A percentile compares a stretch with the other conserved stretches of the same genome.
Conservation (phyloP, 2,113 vertebrate genomes). For the Apeltes quadracus region DNA sequence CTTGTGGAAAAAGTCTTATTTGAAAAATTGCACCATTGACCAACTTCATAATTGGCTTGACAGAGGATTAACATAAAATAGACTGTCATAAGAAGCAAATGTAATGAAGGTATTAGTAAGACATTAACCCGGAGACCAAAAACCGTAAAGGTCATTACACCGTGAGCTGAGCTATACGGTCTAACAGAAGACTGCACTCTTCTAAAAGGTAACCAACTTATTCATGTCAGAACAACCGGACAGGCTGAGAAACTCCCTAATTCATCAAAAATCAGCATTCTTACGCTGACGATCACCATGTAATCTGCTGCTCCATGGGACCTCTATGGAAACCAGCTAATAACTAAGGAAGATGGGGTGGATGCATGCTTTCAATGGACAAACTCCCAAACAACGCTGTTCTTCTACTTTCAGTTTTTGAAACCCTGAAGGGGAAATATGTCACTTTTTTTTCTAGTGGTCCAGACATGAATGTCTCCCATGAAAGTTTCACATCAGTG, state of each 20-base stretch:
- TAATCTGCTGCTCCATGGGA: neutral
- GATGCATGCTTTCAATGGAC: neutral
- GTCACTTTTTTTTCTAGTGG: neutral
- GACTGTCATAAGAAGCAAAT: neutral
- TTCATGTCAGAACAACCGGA: neutral
- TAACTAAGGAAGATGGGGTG: neutral
- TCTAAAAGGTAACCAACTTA: neutral
- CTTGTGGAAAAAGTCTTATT: neutral
- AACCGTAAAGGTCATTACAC: neutral
- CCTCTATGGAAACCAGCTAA: too few species aligned
- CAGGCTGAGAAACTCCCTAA: neutral
- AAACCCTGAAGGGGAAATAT: neutral
- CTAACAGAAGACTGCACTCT: neutral
- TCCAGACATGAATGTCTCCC: neutral
- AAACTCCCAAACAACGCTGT: neutral
- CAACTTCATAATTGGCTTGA: neutral
- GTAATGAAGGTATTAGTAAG: neutral
- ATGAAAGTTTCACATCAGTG: neutral
- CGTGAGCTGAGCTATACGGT: too few species aligned
- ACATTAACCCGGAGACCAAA: neutral
- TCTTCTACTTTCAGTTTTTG: neutral
- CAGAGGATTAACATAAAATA: slow-evolving; percentile 1
- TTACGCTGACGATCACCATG: neutral
- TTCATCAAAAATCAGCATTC: neutral
- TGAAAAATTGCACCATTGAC: neutral